Base-by-base conservation (phyloP, 2,888 invertebrate genomes). In the Phlogophora meticulosa region DNA sequence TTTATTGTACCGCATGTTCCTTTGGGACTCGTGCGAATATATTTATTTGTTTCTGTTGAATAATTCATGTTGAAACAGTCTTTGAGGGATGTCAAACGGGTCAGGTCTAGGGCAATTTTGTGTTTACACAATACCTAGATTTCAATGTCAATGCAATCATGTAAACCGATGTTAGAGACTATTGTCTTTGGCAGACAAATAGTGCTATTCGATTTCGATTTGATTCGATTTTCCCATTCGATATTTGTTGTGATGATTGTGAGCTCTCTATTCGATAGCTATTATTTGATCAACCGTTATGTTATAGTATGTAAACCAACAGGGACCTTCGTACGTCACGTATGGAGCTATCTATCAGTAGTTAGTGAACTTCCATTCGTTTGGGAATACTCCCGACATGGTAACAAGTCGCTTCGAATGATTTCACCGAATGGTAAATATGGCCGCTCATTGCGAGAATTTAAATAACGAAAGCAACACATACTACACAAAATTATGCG, bases 1-100 rank as follows among this genome's bases (percentile, higher is more conserved):
- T 59, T 70, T 69, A 63, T 71, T 60, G 32, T 48, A 72, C 74
- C 77, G 20, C 77, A 60, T 57, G 22, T 42, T 60, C 57, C 57
- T 45, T 56, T 9, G 65, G 42, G 65, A 76, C 40, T 40, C 20
- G 20, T 40, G 72, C 32, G 36, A 66, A 72, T 60, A 57, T 65
- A 64, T 72, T 66, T 76, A 58, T 72, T 75, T 72, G 51, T 38
- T 61, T 57, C 61, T 59, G 61, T 56, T 76, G 75, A 77, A 77
- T 77, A 58, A 67, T 76, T 61, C 73, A 76, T 77, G 46, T n/a
- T 42, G 45, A 46, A 77, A 56, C 38, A 75, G 45, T 40, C 78
- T 72, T 67, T 46, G 66, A 66, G 42, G 62, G 38, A 71, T 60
- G 72, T 61, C 67, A 58, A 76, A 57, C 4, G 7, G 61, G 49